Percentiles rank a stretch among this genome's conserved stretches.
These are phyloP conservation scores for Hippocampus zosterae DNA, from an alignment of 2,113 vertebrate genomes.

Conservation along the genomic window DNA sequence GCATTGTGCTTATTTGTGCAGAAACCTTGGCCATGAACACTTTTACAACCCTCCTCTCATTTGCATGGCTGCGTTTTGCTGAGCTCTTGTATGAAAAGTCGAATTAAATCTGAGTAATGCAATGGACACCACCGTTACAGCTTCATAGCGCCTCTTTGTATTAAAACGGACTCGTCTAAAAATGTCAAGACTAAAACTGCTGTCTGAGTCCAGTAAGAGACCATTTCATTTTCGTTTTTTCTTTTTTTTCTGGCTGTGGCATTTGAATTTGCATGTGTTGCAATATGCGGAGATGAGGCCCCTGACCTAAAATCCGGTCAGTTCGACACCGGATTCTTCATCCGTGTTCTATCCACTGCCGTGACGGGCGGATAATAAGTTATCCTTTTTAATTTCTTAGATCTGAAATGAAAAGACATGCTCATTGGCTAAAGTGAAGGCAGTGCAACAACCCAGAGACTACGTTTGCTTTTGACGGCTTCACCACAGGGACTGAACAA, in stretches of 20 bases:
- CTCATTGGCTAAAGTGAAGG: constrained; percentile 45
- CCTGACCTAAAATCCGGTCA: neutral
- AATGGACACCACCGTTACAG: constrained; percentile 6
- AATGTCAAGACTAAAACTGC: constrained; percentile 23
- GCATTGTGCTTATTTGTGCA: neutral
- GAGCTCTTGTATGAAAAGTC: neutral
- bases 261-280: constrained; percentile 7
- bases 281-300: constrained; percentile 12
- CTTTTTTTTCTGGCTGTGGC: constrained; percentile 1
- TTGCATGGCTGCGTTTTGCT: neutral
- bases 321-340: neutral
- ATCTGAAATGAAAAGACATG: constrained; percentile 55
- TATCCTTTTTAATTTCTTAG: constrained; percentile 6
- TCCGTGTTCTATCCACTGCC: neutral
- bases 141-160: neutral
- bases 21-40: neutral
- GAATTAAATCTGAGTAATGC: neutral
- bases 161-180: neutral
- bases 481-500: constrained; percentile 42
- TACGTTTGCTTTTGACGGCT: constrained; percentile 41
- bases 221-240: neutral
- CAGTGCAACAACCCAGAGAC: constrained; percentile 43
- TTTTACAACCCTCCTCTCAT: neutral
- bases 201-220: neutral
- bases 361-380: neutral